Base-by-base conservation (phyloP, 2,113 vertebrate species). In the Elaphurus davidianus region DNA sequence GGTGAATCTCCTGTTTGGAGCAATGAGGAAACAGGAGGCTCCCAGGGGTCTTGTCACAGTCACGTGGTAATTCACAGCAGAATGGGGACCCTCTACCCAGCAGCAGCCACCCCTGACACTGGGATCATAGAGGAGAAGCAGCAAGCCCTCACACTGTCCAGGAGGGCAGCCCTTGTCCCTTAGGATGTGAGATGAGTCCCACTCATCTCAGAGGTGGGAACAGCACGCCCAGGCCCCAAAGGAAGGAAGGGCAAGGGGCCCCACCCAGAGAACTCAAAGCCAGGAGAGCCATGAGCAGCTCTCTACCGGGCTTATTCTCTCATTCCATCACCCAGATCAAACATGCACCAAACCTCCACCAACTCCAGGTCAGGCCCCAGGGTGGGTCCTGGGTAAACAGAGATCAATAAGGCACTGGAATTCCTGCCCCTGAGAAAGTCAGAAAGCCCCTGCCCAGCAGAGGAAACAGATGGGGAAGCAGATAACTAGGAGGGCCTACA, bases 381-480 rank as follows among this genome's bases (percentile, higher is more conserved):
- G 59, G 0, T 85, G 78, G 82, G 78, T 94, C 89, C 94, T 74
- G 54, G 89, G 82, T 96, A 97, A 98, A 97, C 55, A 90, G 62
- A 93, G 60, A 97, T 92, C 94, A 95, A 71, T 91, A 97, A 94
- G 76, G 92, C 47, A 76, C 19, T 79, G 64, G 43, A 97, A 82
- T 98, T 95, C 96, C 97, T 91, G 94, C 60, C 94, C 55, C 71
- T 89, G 78, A 97, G 92, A 97, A 96, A 98, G 74, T 33, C 87
- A 97, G 95, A 97, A 97, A 98, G 84, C 43, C 84, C 97, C 93
- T 86, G 78, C 55, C 67, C 88, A 43, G 71, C 33, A 86, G 90
- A 94, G 96, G 97, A 98, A 98, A 91, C 98, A 98, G 97, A 97
- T 97, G 96, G 93, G 89, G 82, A 94, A 95, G 93, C 60, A 94